These are phyloP conservation scores for Cheilinus undulatus DNA, from an alignment of 2,113 vertebrate species.

Conservation along the genomic window DNA sequence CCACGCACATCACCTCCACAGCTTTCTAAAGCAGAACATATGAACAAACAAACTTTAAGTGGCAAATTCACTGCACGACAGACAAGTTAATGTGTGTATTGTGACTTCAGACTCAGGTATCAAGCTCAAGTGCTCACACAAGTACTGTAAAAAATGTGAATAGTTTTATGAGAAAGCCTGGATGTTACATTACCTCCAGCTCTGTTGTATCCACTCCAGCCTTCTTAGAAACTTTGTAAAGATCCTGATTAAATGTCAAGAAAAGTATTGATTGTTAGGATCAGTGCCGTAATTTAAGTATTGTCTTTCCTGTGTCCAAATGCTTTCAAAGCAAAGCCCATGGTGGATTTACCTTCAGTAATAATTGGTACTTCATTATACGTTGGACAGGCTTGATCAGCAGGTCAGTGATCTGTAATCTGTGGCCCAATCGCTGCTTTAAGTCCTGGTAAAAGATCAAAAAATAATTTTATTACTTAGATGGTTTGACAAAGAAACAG, in stretches of 20 bases:
- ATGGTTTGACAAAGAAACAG: not conserved
- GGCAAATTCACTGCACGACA: not conserved
- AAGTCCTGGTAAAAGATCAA: conserved; percentile 87
- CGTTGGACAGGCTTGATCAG: conserved; percentile 98
- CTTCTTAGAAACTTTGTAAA: conserved; percentile 96
- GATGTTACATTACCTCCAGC: conserved; percentile 88
- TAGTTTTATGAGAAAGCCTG: not conserved
- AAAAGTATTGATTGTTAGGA: not conserved
- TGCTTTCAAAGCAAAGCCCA: not conserved
- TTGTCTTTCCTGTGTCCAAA: not conserved
- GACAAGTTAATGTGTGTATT: not conserved
- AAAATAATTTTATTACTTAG: not conserved
- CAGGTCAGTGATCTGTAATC: conserved; percentile 95
- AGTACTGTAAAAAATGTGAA: too few species aligned
- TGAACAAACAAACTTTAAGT: conserved; percentile 7
- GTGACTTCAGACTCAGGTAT: too few species aligned
- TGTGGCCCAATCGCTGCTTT: conserved; percentile 95
- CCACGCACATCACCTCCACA: conserved; percentile 98
- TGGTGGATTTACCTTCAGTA: conserved; percentile 90
- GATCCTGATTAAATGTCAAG: conserved; percentile 84
- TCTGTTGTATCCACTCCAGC: conserved; percentile 91
- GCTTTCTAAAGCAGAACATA: conserved; percentile 86
- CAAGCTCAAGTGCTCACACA: too few species aligned
- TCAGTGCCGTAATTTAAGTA: too few species aligned
- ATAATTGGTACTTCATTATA: conserved; percentile 98